Conservation (phyloP, 2,113 vertebrate genomes). For the Syngnathus scovelli region DNA sequence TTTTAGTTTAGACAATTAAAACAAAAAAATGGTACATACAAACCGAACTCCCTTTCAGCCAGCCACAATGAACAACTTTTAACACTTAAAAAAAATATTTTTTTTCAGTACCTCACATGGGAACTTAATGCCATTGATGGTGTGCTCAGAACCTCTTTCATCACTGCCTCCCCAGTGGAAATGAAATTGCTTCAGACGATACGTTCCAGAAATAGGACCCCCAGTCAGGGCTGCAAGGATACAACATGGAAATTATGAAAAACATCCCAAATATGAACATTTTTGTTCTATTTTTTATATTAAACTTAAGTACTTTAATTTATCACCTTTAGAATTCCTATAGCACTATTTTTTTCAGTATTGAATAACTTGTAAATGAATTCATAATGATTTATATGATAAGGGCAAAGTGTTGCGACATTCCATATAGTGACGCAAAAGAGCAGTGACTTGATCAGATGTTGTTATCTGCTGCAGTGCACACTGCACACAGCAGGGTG, state of each 20-base stretch:
- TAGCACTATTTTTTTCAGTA: not conserved
- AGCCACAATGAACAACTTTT: not conserved
- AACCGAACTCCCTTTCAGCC: not conserved
- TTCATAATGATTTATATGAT: not conserved
- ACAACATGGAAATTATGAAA: not conserved
- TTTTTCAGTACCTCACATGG: slow-evolving; percentile 78
- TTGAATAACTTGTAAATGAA: not conserved
- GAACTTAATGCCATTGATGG: slow-evolving; percentile 75
- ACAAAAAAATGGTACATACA: not conserved
- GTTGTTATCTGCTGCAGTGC: slow-evolving; percentile 33
- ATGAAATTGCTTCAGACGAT: slow-evolving; percentile 87
- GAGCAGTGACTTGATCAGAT: not conserved
- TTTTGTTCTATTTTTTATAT: not conserved
- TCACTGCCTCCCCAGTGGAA: slow-evolving; percentile 91
- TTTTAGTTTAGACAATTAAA: no score
- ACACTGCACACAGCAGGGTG: slow-evolving; percentile 20
- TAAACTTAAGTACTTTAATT: no score
- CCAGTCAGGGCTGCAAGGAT: slow-evolving; percentile 76
- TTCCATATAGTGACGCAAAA: slow-evolving; percentile 17
- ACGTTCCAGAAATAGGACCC: slow-evolving; percentile 77
- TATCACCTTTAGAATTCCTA: not conserved
- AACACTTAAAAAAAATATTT: not conserved
- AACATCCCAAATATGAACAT: not conserved
- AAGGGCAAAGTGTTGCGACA: not conserved
- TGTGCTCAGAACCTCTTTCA: slow-evolving; percentile 84